Conservation (phyloP, 2,113 vertebrate species). For the Zosterops hypoxanthus region DNA sequence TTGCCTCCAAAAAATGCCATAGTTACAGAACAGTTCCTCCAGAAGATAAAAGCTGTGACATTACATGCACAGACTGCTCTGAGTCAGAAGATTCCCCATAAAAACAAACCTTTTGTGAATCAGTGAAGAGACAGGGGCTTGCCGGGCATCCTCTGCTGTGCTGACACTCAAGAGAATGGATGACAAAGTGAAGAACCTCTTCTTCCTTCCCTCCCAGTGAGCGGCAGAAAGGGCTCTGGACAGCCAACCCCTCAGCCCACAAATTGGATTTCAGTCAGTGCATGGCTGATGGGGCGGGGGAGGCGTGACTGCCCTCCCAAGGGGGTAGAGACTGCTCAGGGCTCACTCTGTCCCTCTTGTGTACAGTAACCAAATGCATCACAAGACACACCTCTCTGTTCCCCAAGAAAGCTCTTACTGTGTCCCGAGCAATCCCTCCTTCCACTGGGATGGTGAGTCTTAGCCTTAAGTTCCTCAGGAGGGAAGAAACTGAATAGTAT, state of each 20-base stretch:
- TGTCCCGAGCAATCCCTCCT: neutral
- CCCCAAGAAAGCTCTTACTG: neutral
- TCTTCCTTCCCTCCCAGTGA: neutral
- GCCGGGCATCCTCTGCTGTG: neutral
- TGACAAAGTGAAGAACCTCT: neutral
- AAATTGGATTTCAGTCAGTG: neutral
- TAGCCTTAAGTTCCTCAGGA: neutral
- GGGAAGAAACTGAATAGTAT: neutral
- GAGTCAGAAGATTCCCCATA: neutral
- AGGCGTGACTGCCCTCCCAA: neutral
- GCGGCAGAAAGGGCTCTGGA: neutral
- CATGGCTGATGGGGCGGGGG: neutral
- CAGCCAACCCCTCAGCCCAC: neutral
- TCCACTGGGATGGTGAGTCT: neutral
- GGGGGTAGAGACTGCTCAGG: neutral
- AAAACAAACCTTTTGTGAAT: conserved; percentile 2
- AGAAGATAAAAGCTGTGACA: neutral
- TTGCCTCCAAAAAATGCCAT: neutral
- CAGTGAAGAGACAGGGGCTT: neutral
- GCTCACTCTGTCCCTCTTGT: neutral
- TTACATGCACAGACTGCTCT: neutral
- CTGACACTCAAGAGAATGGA: neutral
- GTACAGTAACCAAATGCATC: neutral
- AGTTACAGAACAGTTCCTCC: neutral
- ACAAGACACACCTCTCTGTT: neutral